These are phyloP conservation scores for Tiliacea aurago DNA, from an alignment of 2,888 invertebrate genomes.

Conservation along the genomic window DNA sequence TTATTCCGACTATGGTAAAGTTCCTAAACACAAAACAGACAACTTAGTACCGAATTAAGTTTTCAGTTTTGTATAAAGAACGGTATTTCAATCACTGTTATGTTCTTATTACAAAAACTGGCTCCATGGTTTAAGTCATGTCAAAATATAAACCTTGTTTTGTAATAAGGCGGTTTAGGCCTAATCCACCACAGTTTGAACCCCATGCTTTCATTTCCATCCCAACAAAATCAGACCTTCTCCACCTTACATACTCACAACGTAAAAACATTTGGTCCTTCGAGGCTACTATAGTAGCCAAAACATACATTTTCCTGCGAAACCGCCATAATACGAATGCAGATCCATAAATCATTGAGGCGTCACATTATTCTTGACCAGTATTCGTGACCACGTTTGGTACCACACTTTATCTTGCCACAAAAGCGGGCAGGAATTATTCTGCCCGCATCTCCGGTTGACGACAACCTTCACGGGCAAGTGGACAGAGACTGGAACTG, in stretches of 20 bases:
- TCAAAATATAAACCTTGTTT: too few relatives aligned
- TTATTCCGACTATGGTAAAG: too few relatives aligned
- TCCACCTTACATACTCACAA: not conserved
- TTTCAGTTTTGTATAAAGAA: too few relatives aligned
- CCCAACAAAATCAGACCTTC: not conserved
- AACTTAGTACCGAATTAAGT: too few relatives aligned
- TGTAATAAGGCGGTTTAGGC: too few relatives aligned
- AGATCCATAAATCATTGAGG: conserved; percentile 63
- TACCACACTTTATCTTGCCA: conserved; percentile 71
- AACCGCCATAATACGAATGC: conserved; percentile 49
- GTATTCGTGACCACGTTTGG: conserved; percentile 60
- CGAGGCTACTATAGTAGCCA: not conserved
- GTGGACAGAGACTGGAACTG: conserved; percentile 63
- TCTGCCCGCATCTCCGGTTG: conserved; percentile 75
- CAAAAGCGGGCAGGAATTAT: conserved; percentile 74
- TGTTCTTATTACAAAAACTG: too few relatives aligned
- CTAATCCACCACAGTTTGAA: too few relatives aligned
- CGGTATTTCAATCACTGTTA: too few relatives aligned
- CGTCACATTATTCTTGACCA: conserved; percentile 68
- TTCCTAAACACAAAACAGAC: too few relatives aligned
- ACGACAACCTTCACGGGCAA: conserved; percentile 76
- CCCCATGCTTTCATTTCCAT: not conserved
- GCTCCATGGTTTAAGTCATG: too few relatives aligned
- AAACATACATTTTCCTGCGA: conserved; percentile 51
- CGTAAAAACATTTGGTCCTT: conserved; percentile 17